These are phyloP conservation scores for Astyanax mexicanus DNA, from an alignment of 2,797 vertebrate species.

Conservation along the genomic window DNA sequence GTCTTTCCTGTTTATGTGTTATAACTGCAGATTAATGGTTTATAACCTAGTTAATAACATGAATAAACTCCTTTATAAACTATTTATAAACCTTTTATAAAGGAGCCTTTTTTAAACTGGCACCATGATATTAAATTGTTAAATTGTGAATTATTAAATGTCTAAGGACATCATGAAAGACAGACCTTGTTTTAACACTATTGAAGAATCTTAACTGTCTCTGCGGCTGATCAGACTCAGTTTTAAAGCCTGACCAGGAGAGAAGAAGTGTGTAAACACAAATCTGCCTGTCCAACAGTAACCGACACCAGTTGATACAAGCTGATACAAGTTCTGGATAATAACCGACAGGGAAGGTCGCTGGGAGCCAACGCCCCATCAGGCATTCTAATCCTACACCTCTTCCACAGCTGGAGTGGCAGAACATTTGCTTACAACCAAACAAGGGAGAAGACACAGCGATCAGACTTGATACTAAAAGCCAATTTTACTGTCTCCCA, in stretches of 20 bases:
- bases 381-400: slow-evolving; percentile 27
- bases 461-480: slow-evolving; percentile 74
- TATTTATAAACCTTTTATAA: too few species aligned
- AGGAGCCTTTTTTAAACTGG: too few species aligned
- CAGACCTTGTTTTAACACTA: too few species aligned
- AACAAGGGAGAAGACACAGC: slow-evolving; percentile 51
- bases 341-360: slow-evolving; percentile 14
- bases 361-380: not conserved
- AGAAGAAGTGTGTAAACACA: not conserved
- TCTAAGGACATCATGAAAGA: too few species aligned
- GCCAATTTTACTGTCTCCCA: slow-evolving; percentile 79
- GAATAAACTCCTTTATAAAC: too few species aligned
- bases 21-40: too few species aligned
- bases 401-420: slow-evolving; percentile 28
- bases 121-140: too few species aligned
- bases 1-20: too few species aligned
- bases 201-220: not conserved
- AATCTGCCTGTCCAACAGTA: not conserved
- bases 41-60: too few species aligned
- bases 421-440: slow-evolving; percentile 37
- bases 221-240: too few species aligned
- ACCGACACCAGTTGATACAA: not conserved
- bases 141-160: too few species aligned
- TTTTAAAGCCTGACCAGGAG: not conserved
- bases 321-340: not conserved